phyloP scores from a whole-genome alignment of 2,888 invertebrate genomes.

The Eueremaeus valkanovi region DNA sequence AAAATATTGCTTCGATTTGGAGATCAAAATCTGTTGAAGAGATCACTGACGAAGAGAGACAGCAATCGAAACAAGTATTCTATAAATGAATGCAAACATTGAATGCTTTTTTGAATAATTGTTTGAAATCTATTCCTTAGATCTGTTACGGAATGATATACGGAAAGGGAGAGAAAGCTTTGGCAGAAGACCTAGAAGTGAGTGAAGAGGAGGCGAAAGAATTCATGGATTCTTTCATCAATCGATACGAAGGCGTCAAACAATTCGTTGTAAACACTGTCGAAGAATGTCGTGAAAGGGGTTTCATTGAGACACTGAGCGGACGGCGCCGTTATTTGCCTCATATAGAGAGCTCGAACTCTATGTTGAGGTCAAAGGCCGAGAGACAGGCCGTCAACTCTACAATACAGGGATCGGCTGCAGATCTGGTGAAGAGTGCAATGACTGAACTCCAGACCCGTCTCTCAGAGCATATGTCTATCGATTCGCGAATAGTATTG shows the following conservation, averaged over 20 bases:
- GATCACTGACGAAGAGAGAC: conserved; percentile 71
- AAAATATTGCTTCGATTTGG: conserved; percentile 79
- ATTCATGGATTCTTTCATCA: conserved; percentile 63
- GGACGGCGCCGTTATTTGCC: conserved; percentile 74
- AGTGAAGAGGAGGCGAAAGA: conserved; percentile 70
- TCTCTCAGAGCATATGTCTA: conserved; percentile 50
- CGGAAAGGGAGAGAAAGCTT: conserved; percentile 82
- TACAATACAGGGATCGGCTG: conserved; percentile 91
- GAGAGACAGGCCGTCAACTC: conserved; percentile 96
- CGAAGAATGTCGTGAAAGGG: conserved; percentile 64
- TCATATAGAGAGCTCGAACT: conserved; percentile 63
- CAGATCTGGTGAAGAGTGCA: conserved; percentile 88
- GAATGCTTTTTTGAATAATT: conserved; percentile 22
- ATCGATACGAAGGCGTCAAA: conserved; percentile 70
- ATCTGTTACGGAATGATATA: conserved; percentile 96
- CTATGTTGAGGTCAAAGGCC: conserved; percentile 67
- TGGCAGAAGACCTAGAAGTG: conserved; percentile 74
- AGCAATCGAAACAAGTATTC: conserved; percentile 69
- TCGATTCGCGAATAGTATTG: conserved; percentile 65
- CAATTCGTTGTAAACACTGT: conserved; percentile 61
- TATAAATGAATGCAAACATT: not conserved
- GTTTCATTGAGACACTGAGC: conserved; percentile 77
- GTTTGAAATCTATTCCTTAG: conserved; percentile 55
- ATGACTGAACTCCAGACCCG: conserved; percentile 71
- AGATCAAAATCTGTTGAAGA: conserved; percentile 63